Evolutionary conservation across 2,888 invertebrate genomes (phyloP).

Genomic region (Schrankia costaestrigalis): DNA sequence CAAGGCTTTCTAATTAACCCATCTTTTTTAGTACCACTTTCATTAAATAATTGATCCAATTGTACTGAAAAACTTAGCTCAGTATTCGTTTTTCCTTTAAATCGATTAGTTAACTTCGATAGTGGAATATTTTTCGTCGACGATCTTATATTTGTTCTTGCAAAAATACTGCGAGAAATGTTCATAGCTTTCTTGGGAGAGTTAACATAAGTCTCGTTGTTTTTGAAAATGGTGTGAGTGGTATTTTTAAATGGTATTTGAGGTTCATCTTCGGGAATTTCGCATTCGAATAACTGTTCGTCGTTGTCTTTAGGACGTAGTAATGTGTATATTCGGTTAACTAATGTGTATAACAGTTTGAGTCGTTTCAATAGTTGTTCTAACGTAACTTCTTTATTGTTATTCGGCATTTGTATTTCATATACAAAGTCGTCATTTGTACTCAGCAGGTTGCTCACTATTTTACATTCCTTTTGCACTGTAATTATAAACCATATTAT

Average conservation of each 20-base stretch:
- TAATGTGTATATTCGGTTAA: slow-evolving; percentile 54
- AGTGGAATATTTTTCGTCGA: slow-evolving; percentile 54
- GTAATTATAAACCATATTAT: no score
- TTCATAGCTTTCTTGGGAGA: slow-evolving; percentile 39
- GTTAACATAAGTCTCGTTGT: slow-evolving; percentile 48
- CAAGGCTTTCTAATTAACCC: slow-evolving; percentile 24
- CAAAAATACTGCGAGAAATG: slow-evolving; percentile 59
- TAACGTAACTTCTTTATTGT: slow-evolving; percentile 39
- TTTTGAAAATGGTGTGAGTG: slow-evolving; percentile 53
- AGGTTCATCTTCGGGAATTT: slow-evolving; percentile 40
- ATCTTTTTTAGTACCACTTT: slow-evolving; percentile 19
- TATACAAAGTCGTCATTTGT: slow-evolving; percentile 43
- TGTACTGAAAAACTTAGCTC: slow-evolving; percentile 65
- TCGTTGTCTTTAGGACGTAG: slow-evolving; percentile 61
- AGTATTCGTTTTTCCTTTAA: slow-evolving; percentile 46
- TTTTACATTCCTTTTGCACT: slow-evolving; percentile 68
- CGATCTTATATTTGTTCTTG: slow-evolving; percentile 52
- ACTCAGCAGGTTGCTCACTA: slow-evolving; percentile 58
- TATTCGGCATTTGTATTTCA: slow-evolving; percentile 38
- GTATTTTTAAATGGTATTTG: slow-evolving; percentile 34
- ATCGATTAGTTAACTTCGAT: slow-evolving; percentile 52
- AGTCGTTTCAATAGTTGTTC: slow-evolving; percentile 60
- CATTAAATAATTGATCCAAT: slow-evolving; percentile 57
- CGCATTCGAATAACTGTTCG: slow-evolving; percentile 47
- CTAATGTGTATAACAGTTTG: slow-evolving; percentile 62